Conservation (phyloP, 2,888 invertebrate species). For the Mythimna pallens region DNA sequence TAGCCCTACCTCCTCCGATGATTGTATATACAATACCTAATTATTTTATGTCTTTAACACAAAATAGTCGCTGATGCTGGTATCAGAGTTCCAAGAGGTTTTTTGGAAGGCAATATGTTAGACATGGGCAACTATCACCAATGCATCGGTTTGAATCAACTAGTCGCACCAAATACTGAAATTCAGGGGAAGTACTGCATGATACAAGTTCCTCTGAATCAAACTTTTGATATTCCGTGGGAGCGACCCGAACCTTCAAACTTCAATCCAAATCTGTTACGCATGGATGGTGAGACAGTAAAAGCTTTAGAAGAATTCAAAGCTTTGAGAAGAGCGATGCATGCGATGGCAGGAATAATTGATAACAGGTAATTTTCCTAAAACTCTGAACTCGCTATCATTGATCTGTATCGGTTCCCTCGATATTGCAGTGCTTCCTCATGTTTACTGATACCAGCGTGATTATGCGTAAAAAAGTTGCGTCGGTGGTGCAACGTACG, state of each 20-base stretch:
- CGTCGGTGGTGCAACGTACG: too few species aligned
- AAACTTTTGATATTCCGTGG: conserved; percentile 56
- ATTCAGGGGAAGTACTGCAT: conserved; percentile 77
- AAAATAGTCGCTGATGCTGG: conserved; percentile 73
- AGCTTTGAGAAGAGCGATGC: conserved; percentile 25
- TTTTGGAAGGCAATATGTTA: conserved; percentile 65
- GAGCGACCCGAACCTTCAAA: background rate
- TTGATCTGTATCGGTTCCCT: background rate
- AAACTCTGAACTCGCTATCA: background rate
- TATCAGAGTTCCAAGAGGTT: conserved; percentile 69
- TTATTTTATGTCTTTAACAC: conserved; percentile 12
- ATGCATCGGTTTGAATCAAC: conserved; percentile 69
- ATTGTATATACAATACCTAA: too few species aligned
- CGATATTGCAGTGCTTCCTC: too few species aligned
- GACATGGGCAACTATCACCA: conserved; percentile 76
- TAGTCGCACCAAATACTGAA: conserved; percentile 42
- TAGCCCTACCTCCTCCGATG: too few species aligned
- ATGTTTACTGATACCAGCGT: too few species aligned
- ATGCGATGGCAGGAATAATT: conserved; percentile 44
- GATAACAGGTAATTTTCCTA: conserved; percentile 44
- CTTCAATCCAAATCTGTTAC: conserved; percentile 54
- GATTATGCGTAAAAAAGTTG: too few species aligned
- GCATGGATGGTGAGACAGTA: conserved; percentile 47
- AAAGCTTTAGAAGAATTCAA: conserved; percentile 29
- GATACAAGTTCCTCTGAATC: conserved; percentile 67